Base-by-base conservation (phyloP, 2,797 vertebrate genomes). In the Sebastes hubbsi region DNA sequence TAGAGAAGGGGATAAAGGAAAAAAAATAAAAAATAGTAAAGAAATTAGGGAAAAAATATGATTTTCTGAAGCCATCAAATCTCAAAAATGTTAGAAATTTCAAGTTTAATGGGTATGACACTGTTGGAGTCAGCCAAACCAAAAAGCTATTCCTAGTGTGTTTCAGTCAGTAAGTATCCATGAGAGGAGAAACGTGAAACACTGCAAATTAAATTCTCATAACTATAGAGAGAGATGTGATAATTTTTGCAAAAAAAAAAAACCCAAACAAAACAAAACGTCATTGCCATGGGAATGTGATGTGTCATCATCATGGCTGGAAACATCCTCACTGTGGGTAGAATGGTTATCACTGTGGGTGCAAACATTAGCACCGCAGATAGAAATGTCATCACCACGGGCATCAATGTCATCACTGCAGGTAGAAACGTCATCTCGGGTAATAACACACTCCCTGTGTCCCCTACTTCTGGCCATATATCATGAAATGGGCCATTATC, bases 361-460 rank as follows among this genome's bases (percentile, higher is more conserved):
- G 22, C 30, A 70, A 76, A 81, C 65, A 79, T 84, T 46, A 80
- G 64, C 76, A 66, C 79, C 24, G 30, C 82, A 68, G 89, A 84
- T 34, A 82, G 77, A 87, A 89, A 90, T 77, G 86, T 83, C 81
- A 79, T 76, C 77, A 74, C 90, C 4, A 8, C 60, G 29, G 84
- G 76, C 68, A 62, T 79, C 82, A 73, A 59, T 91, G 90, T 88
- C 87, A 83, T 87, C 90, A 69, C 88, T 62, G 58, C 77, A 77
- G 87, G 71, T 60, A 76, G 71, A 79, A 58, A 72, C 8, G 18
- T 85, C 88, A 78, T 84, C 16, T 61, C 8, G 30, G 67, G 75
- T 75, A 73, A 90, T 80, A 77, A 66, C 72, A 78, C 42, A 56
- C 75, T 60, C 62, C 49, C 59, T 4, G 13, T 20, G 70, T 36